Evolutionary conservation across 2,888 invertebrate genomes (phyloP).

Genomic region (Carterocephalus palaemon): DNA sequence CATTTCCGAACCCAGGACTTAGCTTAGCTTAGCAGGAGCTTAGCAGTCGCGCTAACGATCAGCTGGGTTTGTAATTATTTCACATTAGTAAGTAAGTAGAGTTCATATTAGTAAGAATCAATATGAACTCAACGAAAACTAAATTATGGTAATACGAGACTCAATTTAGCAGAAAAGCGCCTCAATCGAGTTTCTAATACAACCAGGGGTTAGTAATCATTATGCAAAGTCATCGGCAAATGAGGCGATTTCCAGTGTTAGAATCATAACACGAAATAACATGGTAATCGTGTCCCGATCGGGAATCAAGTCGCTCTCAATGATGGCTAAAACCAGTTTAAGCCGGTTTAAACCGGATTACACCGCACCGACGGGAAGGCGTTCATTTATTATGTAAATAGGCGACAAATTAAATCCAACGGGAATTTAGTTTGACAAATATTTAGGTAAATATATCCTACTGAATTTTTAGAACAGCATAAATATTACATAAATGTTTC

Average conservation of each 20-base stretch:
- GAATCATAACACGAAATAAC: slow-evolving; percentile 63
- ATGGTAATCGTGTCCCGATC: slow-evolving; percentile 73
- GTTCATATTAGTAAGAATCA: too few species aligned
- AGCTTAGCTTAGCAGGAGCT: too few species aligned
- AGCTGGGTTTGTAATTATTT: too few species aligned
- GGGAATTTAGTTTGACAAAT: slow-evolving; percentile 74
- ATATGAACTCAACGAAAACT: too few species aligned
- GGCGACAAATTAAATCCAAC: slow-evolving; percentile 77
- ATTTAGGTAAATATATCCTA: slow-evolving; percentile 49
- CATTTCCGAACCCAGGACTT: too few species aligned
- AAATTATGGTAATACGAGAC: too few species aligned
- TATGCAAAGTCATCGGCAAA: slow-evolving; percentile 53
- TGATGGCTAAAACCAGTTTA: slow-evolving; percentile 73
- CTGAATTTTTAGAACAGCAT: neutral
- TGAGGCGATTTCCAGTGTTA: slow-evolving; percentile 60
- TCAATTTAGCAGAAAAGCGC: too few species aligned
- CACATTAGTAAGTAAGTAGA: too few species aligned
- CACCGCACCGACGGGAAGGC: slow-evolving; percentile 66
- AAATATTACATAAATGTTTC: neutral
- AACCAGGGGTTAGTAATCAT: too few species aligned
- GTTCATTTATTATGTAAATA: slow-evolving; percentile 79
- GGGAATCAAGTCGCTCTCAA: slow-evolving; percentile 75
- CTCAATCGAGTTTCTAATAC: too few species aligned
- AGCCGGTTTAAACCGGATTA: slow-evolving; percentile 63
- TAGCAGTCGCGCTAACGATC: too few species aligned